Base-by-base conservation (phyloP, 2,113 vertebrate genomes). In the Tretioscincus oriximinensis region DNA sequence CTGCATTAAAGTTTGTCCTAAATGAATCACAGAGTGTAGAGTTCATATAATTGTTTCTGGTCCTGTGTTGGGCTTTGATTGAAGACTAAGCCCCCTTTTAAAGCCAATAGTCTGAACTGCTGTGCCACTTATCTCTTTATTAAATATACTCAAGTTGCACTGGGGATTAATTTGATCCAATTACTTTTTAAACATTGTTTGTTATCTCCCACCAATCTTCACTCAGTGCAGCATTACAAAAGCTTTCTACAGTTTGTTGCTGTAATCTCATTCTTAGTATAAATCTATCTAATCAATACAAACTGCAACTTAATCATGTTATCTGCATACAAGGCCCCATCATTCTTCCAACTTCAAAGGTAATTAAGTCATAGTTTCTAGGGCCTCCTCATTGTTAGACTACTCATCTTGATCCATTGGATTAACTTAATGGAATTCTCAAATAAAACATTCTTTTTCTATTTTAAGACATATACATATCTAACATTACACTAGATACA, bases 121-220 rank as follows among this genome's bases (percentile, higher is more conserved):
- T 82, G 66, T n/a, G 29, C 73, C 28, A 73, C 66, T 76, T 77
- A 79, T 28, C 0, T 60, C 0, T 66, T 84, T 14, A 63, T 21
- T 78, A 70, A 76, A 78, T 14, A 64, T 9, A 45, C 41, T 14
- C 73, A 11, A 51, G 28, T 60, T 86, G 64, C 41, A 45, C 8
- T 71, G 41, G 9, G 65, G 5, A 77, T 82, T 77, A 77, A 77
- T 82, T 77, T 82, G 75, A 77, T 82, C 86, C 81, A 28, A 63
- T 76, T 29, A 85, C 45, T 3, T 49, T 64, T 68, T 71, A 77
- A 86, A 84, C 24, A 81, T 31, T 9, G 0, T 45, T 77, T 85
- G 0, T 75, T 81, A 85, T 70, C 73, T 9, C 2, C n/a, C 69
- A 12, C 3, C 80, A 70, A 82, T 82, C 80, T 70, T 76, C 69